Percentiles rank a stretch among this genome's conserved stretches.
phyloP scores from a whole-genome alignment of 2,113 vertebrate species.

The Psophia crepitans region DNA sequence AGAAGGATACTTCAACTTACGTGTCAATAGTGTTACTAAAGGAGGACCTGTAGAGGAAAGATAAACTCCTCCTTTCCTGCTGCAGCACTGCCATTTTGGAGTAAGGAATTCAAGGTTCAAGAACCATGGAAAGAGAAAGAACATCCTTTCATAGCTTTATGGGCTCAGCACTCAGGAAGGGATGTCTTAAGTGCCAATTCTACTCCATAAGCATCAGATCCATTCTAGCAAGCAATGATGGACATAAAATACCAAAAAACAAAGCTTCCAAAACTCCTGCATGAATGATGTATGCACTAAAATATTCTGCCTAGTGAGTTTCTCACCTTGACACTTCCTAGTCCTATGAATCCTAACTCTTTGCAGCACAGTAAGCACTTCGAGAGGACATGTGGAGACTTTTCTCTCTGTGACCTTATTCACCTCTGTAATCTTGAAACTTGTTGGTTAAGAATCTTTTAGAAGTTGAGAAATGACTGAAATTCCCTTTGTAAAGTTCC shows the following conservation, averaged over 20 bases:
- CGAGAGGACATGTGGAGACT: not conserved
- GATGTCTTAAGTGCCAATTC: not conserved
- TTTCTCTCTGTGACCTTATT: not conserved
- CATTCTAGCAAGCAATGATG: not conserved
- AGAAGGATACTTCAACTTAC: not conserved
- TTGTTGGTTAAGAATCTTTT: not conserved
- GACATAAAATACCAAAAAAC: not conserved
- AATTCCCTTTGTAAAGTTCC: not conserved
- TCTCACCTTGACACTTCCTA: not conserved
- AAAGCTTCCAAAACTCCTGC: not conserved
- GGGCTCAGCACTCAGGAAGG: not conserved
- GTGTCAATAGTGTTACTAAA: not conserved
- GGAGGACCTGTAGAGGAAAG: not conserved
- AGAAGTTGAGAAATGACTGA: not conserved
- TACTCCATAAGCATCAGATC: not conserved
- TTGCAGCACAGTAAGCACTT: not conserved
- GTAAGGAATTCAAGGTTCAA: not conserved
- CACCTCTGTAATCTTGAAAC: not conserved
- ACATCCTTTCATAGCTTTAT: not conserved
- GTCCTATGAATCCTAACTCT: not conserved
- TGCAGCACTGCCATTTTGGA: not conserved
- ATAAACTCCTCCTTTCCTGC: not conserved
- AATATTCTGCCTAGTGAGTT: not conserved
- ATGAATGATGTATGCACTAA: not conserved
- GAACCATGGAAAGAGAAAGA: not conserved